Percentiles rank a stretch among this genome's conserved stretches.
phyloP scores from a whole-genome alignment of 2,888 invertebrate genomes.

The Amaurobius ferox region DNA sequence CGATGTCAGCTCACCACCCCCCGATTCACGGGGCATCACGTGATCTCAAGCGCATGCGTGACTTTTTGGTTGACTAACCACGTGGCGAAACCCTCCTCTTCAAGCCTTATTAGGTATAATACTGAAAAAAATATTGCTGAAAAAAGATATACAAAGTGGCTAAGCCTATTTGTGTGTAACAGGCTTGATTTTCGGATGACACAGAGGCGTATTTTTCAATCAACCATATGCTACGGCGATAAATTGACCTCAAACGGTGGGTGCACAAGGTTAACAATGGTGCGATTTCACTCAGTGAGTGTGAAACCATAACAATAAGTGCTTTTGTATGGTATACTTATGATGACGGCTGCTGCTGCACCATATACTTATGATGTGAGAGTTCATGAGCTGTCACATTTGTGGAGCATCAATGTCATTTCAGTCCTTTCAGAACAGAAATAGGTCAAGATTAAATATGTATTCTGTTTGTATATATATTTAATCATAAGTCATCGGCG shows the following conservation, averaged over 20 bases:
- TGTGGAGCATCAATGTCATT: too few relatives aligned
- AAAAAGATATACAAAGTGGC: slow-evolving; percentile 13
- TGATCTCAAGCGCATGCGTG: slow-evolving; percentile 61
- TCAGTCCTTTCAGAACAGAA: too few relatives aligned
- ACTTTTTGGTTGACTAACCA: slow-evolving; percentile 44
- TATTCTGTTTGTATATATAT: too few relatives aligned
- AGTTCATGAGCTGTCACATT: too few relatives aligned
- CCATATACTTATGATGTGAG: too few relatives aligned
- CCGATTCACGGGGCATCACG: slow-evolving; percentile 17
- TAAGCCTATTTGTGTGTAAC: slow-evolving; percentile 41
- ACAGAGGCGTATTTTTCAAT: slow-evolving; percentile 53
- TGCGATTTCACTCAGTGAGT: not conserved
- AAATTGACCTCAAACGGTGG: not conserved
- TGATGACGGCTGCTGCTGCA: too few relatives aligned
- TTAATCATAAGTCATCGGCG: too few relatives aligned
- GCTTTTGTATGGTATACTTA: too few relatives aligned
- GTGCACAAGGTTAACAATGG: not conserved
- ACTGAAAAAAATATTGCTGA: slow-evolving; percentile 3
- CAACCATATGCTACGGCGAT: slow-evolving; percentile 41
- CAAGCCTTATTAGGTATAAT: slow-evolving; percentile 63
- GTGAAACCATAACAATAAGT: too few relatives aligned
- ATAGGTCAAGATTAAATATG: too few relatives aligned
- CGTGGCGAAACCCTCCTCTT: slow-evolving; percentile 38
- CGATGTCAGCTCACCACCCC: slow-evolving; percentile 11
- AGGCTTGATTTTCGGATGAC: slow-evolving; percentile 33